Base-by-base conservation (phyloP, 2,113 vertebrate species). In the Actenoides hombroni region DNA sequence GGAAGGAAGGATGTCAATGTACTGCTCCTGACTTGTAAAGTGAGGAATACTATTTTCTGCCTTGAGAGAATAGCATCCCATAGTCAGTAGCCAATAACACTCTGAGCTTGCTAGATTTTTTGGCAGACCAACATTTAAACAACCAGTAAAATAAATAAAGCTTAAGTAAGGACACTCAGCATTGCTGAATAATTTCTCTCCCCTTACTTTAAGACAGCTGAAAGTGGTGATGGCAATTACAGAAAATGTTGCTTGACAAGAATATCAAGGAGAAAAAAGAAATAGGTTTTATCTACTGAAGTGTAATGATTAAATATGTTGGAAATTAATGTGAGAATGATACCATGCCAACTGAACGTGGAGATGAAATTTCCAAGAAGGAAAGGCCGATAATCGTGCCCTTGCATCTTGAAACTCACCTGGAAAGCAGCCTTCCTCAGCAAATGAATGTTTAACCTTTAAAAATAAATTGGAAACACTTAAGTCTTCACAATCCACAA, bases 321-420 rank as follows among this genome's bases (percentile, higher is more conserved):
- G 16, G 35, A 86, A 94, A 81, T 68, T 35, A 48, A 88, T 71
- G 20, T 14, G 26, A 65, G 35, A 85, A 46, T 6, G 0, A 73
- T 60, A 51, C 46, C 13, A 54, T 3, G 2, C 29, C 56, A 82
- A 49, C 6, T 49, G 33, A 93, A 48, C 0, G 0, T 10, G 4
- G 15, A 85, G 17, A 77, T 2, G 0, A 75, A 70, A 74, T 29
- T 90, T 73, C 20, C 77, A 84, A 74, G 31, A 57, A 44, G 8
- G 28, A 63, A 28, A 51, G 31, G 11, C 20, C 25, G 39, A 77
- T 44, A 83, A 86, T 21, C 21, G 35, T 28, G 11, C 19, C 5
- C 67, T n/a, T 21, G 19, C 2, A 4, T 49, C 37, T 49, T 59
- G 17, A 77, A 93, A 93, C 65, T 25, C 40, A 90, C 29, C 40